Base-by-base conservation (phyloP, 2,113 vertebrate species). In the Vombatus ursinus region DNA sequence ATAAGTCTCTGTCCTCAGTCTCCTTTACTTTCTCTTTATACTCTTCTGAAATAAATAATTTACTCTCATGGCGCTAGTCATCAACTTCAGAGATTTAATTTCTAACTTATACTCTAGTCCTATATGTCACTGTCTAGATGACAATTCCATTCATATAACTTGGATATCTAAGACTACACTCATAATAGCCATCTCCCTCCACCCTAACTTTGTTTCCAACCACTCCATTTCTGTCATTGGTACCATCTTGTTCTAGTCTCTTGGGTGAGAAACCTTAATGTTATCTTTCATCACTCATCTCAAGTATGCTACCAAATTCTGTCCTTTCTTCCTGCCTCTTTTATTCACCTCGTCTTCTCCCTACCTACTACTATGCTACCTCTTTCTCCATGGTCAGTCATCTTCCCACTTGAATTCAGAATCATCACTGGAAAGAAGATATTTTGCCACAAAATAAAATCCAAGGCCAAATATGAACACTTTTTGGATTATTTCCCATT, bases 361-460 rank as follows among this genome's bases (percentile, higher is more conserved):
- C n/a, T 25, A 84, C 50, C 1, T 52, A 50, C 23, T 57, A 28
- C 57, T 31, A 61, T 61, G 11, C 10, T 61, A 48, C 90, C 48
- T 92, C 54, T 12, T 28, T 47, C 12, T 49, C 8, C 44, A n/a
- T 37, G 47, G 28, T 16, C 47, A 89, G 25, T 89, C 50, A 50
- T 51, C 91, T 54, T 94, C 37, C 31, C 49, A 51, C 68, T 44
- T 92, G 89, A 53, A 50, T 77, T 94, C 19, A 31, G 31, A 96
- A 68, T 54, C 95, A 95, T 51, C 92, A 94, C 31, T 90, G 77
- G 50, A 61, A 8, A 26, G 7, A 77, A 77, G 25, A 91, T 96
- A 50, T 53, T 91, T 91, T 68, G 89, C 54, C 61, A 92, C 68
- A 77, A n/a, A 77, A 91, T 68, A 94, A 95, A 96, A 94, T 31